Base-by-base conservation (phyloP, 2,797 vertebrate species). In the Anableps anableps region DNA sequence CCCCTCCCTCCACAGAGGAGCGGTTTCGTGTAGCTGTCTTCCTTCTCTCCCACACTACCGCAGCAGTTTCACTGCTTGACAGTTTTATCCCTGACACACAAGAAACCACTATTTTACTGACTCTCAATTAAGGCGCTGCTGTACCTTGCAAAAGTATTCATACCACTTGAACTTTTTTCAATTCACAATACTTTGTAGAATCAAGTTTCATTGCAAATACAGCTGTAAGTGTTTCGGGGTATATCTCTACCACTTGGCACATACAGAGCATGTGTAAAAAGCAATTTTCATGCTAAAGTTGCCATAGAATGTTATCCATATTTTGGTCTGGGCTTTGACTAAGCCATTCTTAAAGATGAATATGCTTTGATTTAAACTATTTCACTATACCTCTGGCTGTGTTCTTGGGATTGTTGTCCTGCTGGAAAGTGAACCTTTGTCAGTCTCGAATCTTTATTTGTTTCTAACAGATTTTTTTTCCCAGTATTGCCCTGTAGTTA, bases 21-120 rank as follows among this genome's bases (percentile, higher is more conserved):
- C 48, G 43, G 89, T 85, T 90, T 92, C 82, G 85, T 91, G 86
- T 81, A 85, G 87, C 89, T 93, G 90, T 93, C 90, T 85, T 84
- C 85, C 74, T 62, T 75, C 83, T 92, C 91, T 89, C 88, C 87
- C 87, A 85, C 89, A 80, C 84, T 83, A 78, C 74, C 58, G 83
- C 90, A 85, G 88, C 88, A 87, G 84, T 88, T 94, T 91, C 85
- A 83, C 72, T 80, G 79, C 91, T 89, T 94, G 92, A 93, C 90
- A 93, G 89, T 91, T 93, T 92, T 85, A 91, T 94, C 88, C 80
- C 86, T 88, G 91, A 92, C 93, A 93, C 88, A 75, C 83, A 68
- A 88, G 88, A 89, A 90, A 88, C 88, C 83, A 48, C 84, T 85
- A 86, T 91, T 92, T 89, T 86, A 89, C 89, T 85, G 82, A 81